phyloP scores from a whole-genome alignment of 2,888 invertebrate genomes.

The Ormyrus pomaceus region DNA sequence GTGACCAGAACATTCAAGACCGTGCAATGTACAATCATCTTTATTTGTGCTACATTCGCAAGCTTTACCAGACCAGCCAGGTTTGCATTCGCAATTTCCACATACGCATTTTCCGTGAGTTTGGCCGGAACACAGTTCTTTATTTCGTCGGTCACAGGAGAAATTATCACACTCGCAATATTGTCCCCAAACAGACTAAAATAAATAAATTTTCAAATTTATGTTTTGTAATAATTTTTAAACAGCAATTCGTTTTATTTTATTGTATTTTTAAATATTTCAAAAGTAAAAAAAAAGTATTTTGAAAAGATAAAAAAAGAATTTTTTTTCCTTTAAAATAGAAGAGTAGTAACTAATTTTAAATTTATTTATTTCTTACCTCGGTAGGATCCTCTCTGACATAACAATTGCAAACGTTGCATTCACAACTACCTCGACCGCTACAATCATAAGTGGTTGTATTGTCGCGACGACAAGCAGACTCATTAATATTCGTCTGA shows the following conservation, averaged over 20 bases:
- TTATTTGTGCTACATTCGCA: slow-evolving; percentile 90
- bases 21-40: slow-evolving; percentile 80
- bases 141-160: slow-evolving; percentile 92
- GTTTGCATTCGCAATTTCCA: slow-evolving; percentile 90
- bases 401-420: slow-evolving; percentile 89
- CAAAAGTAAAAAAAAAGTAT: too few species aligned
- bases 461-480: slow-evolving; percentile 84
- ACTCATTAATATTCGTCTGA: slow-evolving; percentile 63
- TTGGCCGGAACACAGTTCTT: slow-evolving; percentile 83
- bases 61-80: slow-evolving; percentile 88
- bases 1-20: slow-evolving; percentile 71
- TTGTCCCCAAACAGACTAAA: slow-evolving; percentile 68
- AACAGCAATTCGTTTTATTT: too few species aligned
- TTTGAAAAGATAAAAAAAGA: too few species aligned
- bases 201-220: background rate
- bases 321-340: too few species aligned
- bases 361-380: slow-evolving; percentile 54
- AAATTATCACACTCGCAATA: slow-evolving; percentile 97
- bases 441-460: slow-evolving; percentile 83
- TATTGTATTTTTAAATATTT: too few species aligned
- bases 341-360: background rate
- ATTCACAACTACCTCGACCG: slow-evolving; percentile 87
- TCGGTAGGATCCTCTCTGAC: slow-evolving; percentile 67
- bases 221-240: too few species aligned
- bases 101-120: slow-evolving; percentile 92